A percentile compares a stretch with the other conserved stretches of the same genome.
Evolutionary conservation across 2,113 vertebrate genomes (phyloP).

Genomic region (Nothocercus julius): DNA sequence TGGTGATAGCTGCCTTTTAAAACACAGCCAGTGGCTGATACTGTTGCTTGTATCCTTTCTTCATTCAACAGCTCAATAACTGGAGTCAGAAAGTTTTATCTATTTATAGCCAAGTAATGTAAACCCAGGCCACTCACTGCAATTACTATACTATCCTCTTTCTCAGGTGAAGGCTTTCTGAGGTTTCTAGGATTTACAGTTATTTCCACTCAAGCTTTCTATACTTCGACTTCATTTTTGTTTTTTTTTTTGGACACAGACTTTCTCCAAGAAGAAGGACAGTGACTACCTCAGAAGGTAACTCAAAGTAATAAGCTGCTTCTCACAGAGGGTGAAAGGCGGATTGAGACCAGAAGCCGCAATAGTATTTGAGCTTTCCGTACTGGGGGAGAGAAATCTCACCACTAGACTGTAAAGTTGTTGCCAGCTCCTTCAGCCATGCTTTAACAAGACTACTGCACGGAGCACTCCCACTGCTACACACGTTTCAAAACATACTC

Average conservation of each 20-base stretch:
- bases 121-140: background rate
- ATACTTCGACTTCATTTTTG: background rate
- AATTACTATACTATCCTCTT: background rate
- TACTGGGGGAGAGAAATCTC: background rate
- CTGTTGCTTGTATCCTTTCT: background rate
- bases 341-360: background rate
- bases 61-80: background rate
- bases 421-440: background rate
- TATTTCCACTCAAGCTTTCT: background rate
- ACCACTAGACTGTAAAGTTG: background rate
- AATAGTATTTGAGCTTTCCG: background rate
- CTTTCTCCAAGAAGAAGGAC: background rate
- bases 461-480: background rate
- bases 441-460: background rate
- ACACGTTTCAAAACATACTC: accelerated
- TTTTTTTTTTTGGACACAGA: background rate
- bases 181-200: background rate
- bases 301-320: background rate
- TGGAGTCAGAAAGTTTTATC: background rate
- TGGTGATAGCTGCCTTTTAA: background rate
- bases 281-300: accelerated
- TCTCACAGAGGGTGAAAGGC: background rate
- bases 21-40: background rate
- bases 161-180: background rate
- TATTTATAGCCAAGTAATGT: background rate